Conservation (phyloP, 2,888 invertebrate genomes). For the Pantelozetes paolii region DNA sequence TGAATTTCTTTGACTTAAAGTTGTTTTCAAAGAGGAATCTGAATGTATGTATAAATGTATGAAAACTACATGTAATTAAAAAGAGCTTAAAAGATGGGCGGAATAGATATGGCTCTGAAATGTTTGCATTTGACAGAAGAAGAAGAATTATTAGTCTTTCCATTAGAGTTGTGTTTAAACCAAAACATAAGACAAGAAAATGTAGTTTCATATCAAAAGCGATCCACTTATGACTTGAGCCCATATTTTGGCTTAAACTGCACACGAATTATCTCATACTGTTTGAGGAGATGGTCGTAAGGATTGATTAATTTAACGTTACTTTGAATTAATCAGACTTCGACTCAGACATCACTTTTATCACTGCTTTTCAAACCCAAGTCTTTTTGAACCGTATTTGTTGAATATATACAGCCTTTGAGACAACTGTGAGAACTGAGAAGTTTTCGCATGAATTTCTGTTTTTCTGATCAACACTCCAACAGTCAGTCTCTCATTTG, state of each 20-base stretch:
- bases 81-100: conserved; percentile 28
- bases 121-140: conserved; percentile 19
- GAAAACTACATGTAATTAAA: too few relatives aligned
- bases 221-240: too few relatives aligned
- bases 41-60: too few relatives aligned
- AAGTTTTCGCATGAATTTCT: conserved; percentile 25
- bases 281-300: background rate
- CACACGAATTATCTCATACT: background rate
- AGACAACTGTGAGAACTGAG: conserved; percentile 25
- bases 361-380: background rate
- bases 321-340: background rate
- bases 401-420: conserved; percentile 4
- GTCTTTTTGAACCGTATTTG: background rate
- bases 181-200: conserved; percentile 1
- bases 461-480: conserved; percentile 25
- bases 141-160: conserved; percentile 5
- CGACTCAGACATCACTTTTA: background rate
- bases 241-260: too few relatives aligned
- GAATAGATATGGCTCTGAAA: conserved; percentile 24
- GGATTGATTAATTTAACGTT: conserved; percentile 18
- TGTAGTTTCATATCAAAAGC: background rate
- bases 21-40: conserved; percentile 15
- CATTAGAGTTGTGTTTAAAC: conserved; percentile 4
- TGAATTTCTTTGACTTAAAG: background rate
- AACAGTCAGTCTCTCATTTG: background rate